Evolutionary conservation across 2,888 invertebrate genomes (phyloP).

Genomic region (Ctenicera cuprea): DNA sequence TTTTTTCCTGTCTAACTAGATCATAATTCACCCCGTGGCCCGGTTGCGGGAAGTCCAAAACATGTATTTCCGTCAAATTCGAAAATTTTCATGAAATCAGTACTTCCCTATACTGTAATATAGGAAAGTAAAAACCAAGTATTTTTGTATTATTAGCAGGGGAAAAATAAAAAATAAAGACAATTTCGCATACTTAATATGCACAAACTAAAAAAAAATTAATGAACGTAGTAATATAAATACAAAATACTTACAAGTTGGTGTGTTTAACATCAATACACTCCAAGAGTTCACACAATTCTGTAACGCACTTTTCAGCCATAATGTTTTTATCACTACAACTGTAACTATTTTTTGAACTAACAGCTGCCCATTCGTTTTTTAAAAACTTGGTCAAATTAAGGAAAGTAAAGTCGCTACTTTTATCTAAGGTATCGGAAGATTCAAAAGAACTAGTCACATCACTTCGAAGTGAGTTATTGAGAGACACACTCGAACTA

Average conservation of each 20-base stretch:
- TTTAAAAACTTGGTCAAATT: conserved; percentile 58
- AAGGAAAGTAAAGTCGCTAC: conserved; percentile 57
- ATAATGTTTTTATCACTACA: conserved; percentile 57
- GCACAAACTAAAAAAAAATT: too few relatives aligned
- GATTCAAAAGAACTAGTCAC: conserved; percentile 37
- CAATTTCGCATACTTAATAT: too few relatives aligned
- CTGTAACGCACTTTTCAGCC: conserved; percentile 74
- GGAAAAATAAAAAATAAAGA: too few relatives aligned
- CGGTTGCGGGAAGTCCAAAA: too few relatives aligned
- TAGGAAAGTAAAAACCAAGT: too few relatives aligned
- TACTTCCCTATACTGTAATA: too few relatives aligned
- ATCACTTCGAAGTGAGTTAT: conserved; percentile 43
- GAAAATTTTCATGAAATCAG: too few relatives aligned
- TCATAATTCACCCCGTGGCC: too few relatives aligned
- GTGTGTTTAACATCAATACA: conserved; percentile 89
- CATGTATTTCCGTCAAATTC: too few relatives aligned
- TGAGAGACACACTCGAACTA: conserved; percentile 39
- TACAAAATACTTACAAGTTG: conserved; percentile 85
- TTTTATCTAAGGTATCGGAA: conserved; percentile 47
- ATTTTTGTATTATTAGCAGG: too few relatives aligned
- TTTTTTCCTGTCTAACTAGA: too few relatives aligned
- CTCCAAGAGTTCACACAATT: conserved; percentile 81
- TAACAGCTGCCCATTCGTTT: conserved; percentile 53
- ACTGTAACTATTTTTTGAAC: conserved; percentile 45
- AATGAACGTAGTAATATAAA: too few relatives aligned